Evolutionary conservation across 1,140 invertebrate genomes (phyloP), one percentile per base, ranked within the genome.

Genomic region (Leptoteleia sp.): DNA sequence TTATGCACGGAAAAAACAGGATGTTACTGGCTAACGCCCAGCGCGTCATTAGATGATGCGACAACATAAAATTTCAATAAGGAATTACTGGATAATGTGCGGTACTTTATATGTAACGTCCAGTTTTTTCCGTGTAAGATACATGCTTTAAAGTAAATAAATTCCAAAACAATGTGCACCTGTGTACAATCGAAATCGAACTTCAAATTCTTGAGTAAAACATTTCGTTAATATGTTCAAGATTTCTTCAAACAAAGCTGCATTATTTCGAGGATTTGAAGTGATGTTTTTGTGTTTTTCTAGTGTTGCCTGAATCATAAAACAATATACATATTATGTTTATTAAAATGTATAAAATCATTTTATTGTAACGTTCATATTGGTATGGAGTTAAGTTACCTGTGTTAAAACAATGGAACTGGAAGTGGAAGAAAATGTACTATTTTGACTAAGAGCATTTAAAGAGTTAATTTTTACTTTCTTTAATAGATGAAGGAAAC

Each of bases 221-320:
- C 91, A 92, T 9, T 91, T 89, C 29, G 87, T 90, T 22, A 93
- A 81, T 78, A 93, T 92, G 1, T 87, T 89, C 7, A 93, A 81
- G 15, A 93, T 87, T 82, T 93, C 92, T 50, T 91, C 86, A 72
- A 91, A 92, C 17, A 93, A 85, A 3, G 89, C 89, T 65, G 90
- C 90, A 70, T 91, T 92, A 12, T 78, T 86, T 17, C 33, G 83
- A 7, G 81, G 47, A 81, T 85, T 88, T 0, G 73, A 19, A 7
- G 48, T 67, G 4, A 67, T 9, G 42, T 19, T 47, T 65, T 54
- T 76, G 0, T 81, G 48, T 70, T 67, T 82, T 29, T 89, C 88
- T 13, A 89, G 37, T 1, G 82, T 85, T 6, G 81, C 85, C 84
- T 89, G 7, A 13, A 57, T 40, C n/a, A n/a, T n/a, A n/a, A 64